phyloP scores from a whole-genome alignment of 2,113 vertebrate species.

The Ellobius talpinus region DNA sequence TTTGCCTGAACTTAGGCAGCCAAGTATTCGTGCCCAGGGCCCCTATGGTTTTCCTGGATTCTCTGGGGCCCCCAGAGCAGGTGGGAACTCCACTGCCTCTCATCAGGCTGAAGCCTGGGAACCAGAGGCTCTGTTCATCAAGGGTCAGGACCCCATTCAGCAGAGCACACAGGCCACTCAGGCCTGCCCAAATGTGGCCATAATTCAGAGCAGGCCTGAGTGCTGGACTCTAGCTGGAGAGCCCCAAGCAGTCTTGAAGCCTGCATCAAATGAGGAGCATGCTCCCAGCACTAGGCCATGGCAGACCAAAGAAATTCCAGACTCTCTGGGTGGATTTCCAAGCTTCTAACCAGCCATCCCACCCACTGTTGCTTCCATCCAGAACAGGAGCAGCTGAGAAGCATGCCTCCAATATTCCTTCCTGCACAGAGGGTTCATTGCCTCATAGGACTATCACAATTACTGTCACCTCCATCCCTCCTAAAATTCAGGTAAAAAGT shows the following conservation, averaged over 20 bases:
- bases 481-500: background rate
- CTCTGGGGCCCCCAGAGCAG: background rate
- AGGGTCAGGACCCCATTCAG: background rate
- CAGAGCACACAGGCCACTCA: background rate
- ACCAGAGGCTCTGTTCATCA: fast-evolving
- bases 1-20: background rate
- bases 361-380: background rate
- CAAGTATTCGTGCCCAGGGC: background rate
- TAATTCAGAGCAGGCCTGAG: slow-evolving; percentile 74
- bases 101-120: background rate
- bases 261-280: slow-evolving; percentile 7
- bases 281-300: background rate
- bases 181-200: background rate
- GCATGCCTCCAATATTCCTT: background rate
- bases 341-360: background rate
- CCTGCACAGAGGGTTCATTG: background rate
- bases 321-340: background rate
- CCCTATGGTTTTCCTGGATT: background rate
- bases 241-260: background rate
- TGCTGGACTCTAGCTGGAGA: background rate
- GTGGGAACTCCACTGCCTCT: background rate
- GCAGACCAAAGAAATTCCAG: slow-evolving; percentile 43
- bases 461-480: background rate
- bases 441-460: background rate
- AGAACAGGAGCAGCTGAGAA: background rate